Percentiles rank a stretch among this genome's conserved stretches.
Evolutionary conservation across 2,888 invertebrate genomes (phyloP).

Genomic region (Hemistola chrysoprasaria): DNA sequence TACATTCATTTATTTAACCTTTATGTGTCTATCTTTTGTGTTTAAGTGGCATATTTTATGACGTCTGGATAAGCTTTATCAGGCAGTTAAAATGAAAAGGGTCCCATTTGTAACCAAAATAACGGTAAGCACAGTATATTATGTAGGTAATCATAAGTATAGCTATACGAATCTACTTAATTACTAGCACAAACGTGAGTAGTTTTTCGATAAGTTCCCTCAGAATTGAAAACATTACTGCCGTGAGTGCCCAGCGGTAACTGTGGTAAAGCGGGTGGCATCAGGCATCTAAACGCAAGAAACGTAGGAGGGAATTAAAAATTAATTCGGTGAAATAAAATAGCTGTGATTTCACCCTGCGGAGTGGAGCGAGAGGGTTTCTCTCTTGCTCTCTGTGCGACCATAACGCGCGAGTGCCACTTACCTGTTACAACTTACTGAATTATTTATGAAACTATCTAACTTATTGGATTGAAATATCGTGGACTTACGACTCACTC

Average conservation of each 20-base stretch:
- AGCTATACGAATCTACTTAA: slow-evolving; percentile 2
- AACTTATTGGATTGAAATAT: slow-evolving; percentile 76
- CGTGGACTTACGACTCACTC: slow-evolving; percentile 46
- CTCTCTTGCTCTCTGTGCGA: slow-evolving; percentile 54
- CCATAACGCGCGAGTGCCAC: slow-evolving; percentile 72
- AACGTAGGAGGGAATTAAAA: slow-evolving; percentile 51
- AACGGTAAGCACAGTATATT: slow-evolving; percentile 27
- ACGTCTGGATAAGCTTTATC: slow-evolving; percentile 48
- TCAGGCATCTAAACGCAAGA: slow-evolving; percentile 27
- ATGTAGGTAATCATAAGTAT: too few species aligned
- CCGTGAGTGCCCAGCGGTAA: slow-evolving; percentile 19
- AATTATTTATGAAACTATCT: slow-evolving; percentile 79
- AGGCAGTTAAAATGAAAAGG: slow-evolving; percentile 45
- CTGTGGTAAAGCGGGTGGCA: slow-evolving; percentile 31
- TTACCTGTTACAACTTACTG: slow-evolving; percentile 77
- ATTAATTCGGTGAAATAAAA: slow-evolving; percentile 67
- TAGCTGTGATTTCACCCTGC: slow-evolving; percentile 57
- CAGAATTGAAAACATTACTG: slow-evolving; percentile 20
- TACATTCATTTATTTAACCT: slow-evolving; percentile 20
- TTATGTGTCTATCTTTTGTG: slow-evolving; percentile 37
- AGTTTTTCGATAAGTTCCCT: background rate
- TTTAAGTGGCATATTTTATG: slow-evolving; percentile 44
- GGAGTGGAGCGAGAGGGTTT: slow-evolving; percentile 51
- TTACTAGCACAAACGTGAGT: background rate
- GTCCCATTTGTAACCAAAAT: slow-evolving; percentile 39